phyloP scores from a whole-genome alignment of 1,140 invertebrate genomes.

The Pachypeltis micranthus region DNA sequence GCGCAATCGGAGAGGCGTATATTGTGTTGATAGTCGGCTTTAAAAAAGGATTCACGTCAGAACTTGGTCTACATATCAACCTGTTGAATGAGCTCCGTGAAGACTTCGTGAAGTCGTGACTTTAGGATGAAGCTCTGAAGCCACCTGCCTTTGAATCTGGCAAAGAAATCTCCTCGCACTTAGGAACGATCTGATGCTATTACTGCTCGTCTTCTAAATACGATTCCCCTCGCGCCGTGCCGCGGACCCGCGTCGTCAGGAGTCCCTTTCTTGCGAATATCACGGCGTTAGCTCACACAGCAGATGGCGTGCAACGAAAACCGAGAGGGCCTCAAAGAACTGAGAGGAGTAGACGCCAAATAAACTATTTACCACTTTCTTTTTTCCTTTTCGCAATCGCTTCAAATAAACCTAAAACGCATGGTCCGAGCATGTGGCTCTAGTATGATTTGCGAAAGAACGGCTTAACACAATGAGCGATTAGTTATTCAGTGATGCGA shows the following conservation, averaged over 20 bases:
- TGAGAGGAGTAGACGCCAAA: no score
- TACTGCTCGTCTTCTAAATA: not conserved
- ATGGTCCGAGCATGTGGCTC: no score
- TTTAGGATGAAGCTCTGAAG: not conserved
- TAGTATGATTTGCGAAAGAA: no score
- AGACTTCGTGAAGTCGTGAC: not conserved
- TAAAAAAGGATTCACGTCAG: not conserved
- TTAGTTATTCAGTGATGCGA: no score
- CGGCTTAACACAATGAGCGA: no score
- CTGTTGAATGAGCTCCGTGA: not conserved
- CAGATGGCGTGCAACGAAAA: not conserved
- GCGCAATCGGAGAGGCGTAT: not conserved
- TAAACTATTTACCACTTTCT: no score
- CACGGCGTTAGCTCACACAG: not conserved
- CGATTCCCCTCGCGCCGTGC: not conserved
- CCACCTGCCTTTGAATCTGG: constrained; percentile 3
- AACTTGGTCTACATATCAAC: constrained; percentile 1
- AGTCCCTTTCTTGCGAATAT: not conserved
- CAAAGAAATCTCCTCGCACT: no score
- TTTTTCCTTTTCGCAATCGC: no score
- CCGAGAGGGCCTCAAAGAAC: no score
- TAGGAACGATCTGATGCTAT: no score
- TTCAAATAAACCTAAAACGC: no score
- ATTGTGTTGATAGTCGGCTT: constrained; percentile 4
- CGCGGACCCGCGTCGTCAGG: no score